Conservation (phyloP, 2,113 vertebrate genomes). For the Oenanthe oenanthe region DNA sequence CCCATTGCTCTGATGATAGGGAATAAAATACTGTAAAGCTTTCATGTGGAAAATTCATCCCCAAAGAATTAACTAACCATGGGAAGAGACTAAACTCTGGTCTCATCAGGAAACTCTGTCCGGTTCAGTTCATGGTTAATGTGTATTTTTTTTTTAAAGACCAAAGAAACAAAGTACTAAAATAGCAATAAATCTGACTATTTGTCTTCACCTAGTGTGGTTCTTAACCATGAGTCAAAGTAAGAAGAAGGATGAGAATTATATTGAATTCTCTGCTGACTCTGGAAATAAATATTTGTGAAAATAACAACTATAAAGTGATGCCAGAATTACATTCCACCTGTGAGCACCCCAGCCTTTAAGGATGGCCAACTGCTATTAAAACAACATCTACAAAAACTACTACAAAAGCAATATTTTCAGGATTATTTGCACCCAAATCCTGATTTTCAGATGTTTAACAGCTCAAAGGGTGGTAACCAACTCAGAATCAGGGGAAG, state of each 20-base stretch:
- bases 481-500: not conserved
- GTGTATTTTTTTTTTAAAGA: not conserved
- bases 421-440: not conserved
- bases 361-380: not conserved
- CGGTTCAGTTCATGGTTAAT: not conserved
- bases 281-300: slow-evolving; percentile 6
- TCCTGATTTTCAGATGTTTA: not conserved
- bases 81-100: not conserved
- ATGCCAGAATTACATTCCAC: not conserved
- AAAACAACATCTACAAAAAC: not conserved
- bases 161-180: not conserved
- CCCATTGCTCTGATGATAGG: not conserved
- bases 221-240: not conserved
- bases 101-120: not conserved
- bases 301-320: not conserved
- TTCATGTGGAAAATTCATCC: not conserved
- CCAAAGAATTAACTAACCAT: not conserved
- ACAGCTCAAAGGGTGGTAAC: not conserved
- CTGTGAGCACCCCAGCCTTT: not conserved
- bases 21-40: not conserved
- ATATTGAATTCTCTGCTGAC: not conserved
- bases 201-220: not conserved
- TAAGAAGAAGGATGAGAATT: not conserved
- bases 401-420: not conserved
- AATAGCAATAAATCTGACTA: not conserved